Conservation (phyloP, 2,113 vertebrate species). For the Planiliza haematocheilus region DNA sequence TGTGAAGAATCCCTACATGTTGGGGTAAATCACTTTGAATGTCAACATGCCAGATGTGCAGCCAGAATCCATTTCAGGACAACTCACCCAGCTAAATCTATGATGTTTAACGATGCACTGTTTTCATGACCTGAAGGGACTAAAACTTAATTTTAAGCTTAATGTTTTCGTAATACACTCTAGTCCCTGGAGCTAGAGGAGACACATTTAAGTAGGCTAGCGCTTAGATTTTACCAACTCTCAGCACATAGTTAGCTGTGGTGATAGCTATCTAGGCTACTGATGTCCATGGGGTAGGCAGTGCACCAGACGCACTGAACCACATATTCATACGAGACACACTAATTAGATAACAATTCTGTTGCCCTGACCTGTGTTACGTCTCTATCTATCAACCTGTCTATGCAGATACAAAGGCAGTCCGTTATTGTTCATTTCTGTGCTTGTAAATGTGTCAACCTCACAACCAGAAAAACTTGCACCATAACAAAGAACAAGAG, state of each 20-base stretch:
- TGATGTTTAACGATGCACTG: conserved; percentile 51
- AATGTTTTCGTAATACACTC: conserved; percentile 66
- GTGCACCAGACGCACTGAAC: conserved; percentile 19
- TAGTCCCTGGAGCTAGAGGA: conserved; percentile 41
- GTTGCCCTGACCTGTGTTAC: background rate
- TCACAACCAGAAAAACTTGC: background rate
- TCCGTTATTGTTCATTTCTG: background rate
- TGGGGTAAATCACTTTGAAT: background rate
- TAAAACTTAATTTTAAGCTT: conserved; percentile 67
- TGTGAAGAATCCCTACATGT: conserved; percentile 24
- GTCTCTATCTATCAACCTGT: no score
- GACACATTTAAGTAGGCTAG: conserved; percentile 50
- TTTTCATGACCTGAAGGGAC: conserved; percentile 16
- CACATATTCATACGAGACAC: conserved; percentile 19
- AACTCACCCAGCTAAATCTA: conserved; percentile 9
- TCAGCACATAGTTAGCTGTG: conserved; percentile 13
- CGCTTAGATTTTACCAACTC: conserved; percentile 37
- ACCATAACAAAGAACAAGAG: background rate
- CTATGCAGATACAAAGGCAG: background rate
- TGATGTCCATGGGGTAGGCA: conserved; percentile 31
- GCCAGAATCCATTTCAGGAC: conserved; percentile 25
- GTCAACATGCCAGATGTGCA: conserved; percentile 29
- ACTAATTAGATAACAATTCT: conserved; percentile 10
- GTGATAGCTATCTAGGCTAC: conserved; percentile 24
- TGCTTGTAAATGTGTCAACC: background rate